Base-by-base conservation (phyloP, 1,140 invertebrate species). In the Harlomillsia oculata region DNA sequence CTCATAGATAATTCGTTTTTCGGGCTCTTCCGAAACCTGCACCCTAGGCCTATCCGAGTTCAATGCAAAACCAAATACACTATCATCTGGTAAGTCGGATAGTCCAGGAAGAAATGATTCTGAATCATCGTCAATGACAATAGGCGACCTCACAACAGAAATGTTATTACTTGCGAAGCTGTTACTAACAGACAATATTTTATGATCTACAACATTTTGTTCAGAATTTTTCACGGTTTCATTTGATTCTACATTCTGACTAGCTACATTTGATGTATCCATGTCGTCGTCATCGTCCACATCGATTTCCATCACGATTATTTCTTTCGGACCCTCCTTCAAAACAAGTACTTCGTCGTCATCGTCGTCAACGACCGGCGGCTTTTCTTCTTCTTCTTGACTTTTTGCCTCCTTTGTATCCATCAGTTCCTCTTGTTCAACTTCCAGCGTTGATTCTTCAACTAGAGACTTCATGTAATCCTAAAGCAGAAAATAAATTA, bases 321-420 rank as follows among this genome's bases (percentile, higher is more conserved):
- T 55, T 46, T 65, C 64, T 43, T 62, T 70, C 71, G 53, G 71
- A 59, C 54, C 57, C 53, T 66, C 66, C 58, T 62, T 55, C 16
- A 67, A 45, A 64, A 69, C 63, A 43, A 70, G 66, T 40, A 66
- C 68, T 65, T 68, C 67, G 34, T 74, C 74, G 32, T 71, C 71
- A 8, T 73, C 75, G 11, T 64, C 69, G n/a, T 68, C 63, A 11
- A 26, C 13, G 14, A 46, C 44, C 69, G 66, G 25, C 58, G 59
- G 14, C 70, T 67, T 20, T 71, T 70, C 46, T 68, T 68, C 3
- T 25, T 32, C 43, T 23, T 39, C 49, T 16, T n/a, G 5, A 13
- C 21, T 28, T 11, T 25, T 16, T 8, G 11, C 43, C 25, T 55
- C 32, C 25, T 3, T 6, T 30, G 53, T 5, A 2, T 16, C n/a